Base-by-base conservation (phyloP, 2,888 invertebrate species). In the Chrysopilus asiliformis region DNA sequence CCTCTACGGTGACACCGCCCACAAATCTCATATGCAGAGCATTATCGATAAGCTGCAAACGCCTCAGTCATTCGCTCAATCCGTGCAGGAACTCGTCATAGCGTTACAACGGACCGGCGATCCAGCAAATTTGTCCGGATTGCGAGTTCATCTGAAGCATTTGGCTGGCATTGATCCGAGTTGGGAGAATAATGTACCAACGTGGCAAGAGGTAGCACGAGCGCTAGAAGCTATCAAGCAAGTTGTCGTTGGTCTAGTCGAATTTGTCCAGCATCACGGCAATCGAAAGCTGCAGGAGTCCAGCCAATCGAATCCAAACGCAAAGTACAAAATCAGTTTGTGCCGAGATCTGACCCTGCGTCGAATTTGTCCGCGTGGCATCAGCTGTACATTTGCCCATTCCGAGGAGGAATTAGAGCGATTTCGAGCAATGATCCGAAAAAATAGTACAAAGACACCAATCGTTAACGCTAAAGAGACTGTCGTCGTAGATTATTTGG, bases 21-120 rank as follows among this genome's bases (percentile, higher is more conserved):
- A 95, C 57, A 95, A 95, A 56, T 89, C 91, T 7, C 93, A 97
- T 58, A 98, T 98, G 95, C 97, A 98, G 65, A 74, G 72, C 53
- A 81, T 82, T 47, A 79, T 80, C 50, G 89, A 89, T 57, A 87
- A 93, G 67, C 66, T 93, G 41, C 93, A 93, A 65, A 90, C 89
- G 6, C 91, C 93, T 0, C 86, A 87, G 55, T 86, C 89, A 2
- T 94, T 94, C 66, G 79, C 82, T 9, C 81, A 82, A 59, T 86
- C 87, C 17, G 86, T 93, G 1, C 87, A 87, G 55, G 94, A 94
- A 60, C 60, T 94, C 45, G 79, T 89, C 30, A 84, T 91, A 44
- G 90, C 89, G 0, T 65, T 93, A 43, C 91, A 93, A 58, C 70
- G 91, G 45, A 89, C 86, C 5, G 67, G 67, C 3, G 93, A 94